phyloP scores from a whole-genome alignment of 1,140 invertebrate genomes.

The Babylonia areolata region DNA sequence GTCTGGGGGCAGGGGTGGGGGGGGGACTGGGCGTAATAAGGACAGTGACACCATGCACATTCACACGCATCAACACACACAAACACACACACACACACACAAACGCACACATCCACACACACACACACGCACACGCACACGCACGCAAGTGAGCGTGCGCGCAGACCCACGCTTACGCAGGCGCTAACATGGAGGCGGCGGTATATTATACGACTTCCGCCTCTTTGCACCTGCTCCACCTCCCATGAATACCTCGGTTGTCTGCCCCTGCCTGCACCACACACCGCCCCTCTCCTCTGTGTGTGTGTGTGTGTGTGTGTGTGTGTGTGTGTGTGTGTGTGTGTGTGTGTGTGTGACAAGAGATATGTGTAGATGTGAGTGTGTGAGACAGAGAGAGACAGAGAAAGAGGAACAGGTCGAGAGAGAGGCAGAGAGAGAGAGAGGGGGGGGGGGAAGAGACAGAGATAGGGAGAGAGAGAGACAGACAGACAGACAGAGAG shows the following conservation, averaged over 20 bases:
- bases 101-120: conserved; percentile 43
- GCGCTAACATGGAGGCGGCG: not conserved
- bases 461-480: too few species aligned
- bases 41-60: conserved; percentile 46
- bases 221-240: too few species aligned
- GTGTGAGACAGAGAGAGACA: not conserved
- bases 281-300: too few species aligned
- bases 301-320: too few species aligned
- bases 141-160: not conserved
- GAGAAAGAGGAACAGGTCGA: too few species aligned
- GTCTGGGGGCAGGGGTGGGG: too few species aligned
- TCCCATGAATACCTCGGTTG: not conserved
- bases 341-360: too few species aligned
- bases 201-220: too few species aligned
- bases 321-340: too few species aligned
- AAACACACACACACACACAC: conserved; percentile 46
- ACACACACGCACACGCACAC: conserved; percentile 44
- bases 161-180: conserved; percentile 20
- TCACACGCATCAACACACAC: conserved; percentile 33
- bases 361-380: too few species aligned
- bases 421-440: not conserved
- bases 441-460: not conserved
- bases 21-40: conserved; percentile 34
- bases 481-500: conserved; percentile 10
- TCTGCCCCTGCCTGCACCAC: not conserved